A percentile compares a stretch with the other conserved stretches of the same genome.
phyloP scores from a whole-genome alignment of 1,140 invertebrate genomes.

The Acromyrmex charruanus region DNA sequence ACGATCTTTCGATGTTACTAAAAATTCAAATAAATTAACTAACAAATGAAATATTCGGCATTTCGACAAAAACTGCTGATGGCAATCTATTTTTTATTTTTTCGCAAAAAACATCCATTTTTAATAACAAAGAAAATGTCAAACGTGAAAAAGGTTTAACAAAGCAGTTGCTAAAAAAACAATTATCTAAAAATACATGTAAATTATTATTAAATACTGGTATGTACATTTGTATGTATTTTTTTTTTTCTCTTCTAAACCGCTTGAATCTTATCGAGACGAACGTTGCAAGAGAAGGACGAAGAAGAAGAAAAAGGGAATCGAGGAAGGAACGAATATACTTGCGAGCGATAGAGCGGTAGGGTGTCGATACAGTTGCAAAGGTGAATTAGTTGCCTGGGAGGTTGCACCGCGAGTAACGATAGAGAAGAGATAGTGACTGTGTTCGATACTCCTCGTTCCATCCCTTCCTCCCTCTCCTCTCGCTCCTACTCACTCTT shows the following conservation, averaged over 20 bases:
- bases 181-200: background rate
- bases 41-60: background rate
- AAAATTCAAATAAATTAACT: background rate
- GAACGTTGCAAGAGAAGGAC: background rate
- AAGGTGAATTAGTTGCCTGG: conserved; percentile 72
- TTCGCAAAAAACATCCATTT: background rate
- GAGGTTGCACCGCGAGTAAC: conserved; percentile 73
- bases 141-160: background rate
- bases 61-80: background rate
- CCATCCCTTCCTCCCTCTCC: conserved; percentile 21
- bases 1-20: background rate
- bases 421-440: conserved; percentile 67
- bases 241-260: background rate
- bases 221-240: background rate
- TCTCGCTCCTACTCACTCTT: background rate
- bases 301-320: background rate
- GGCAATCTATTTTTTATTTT: background rate
- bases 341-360: conserved; percentile 33
- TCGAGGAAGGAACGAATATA: background rate
- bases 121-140: background rate
- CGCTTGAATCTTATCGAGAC: background rate
- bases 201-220: background rate
- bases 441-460: conserved; percentile 57
- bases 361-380: conserved; percentile 73
- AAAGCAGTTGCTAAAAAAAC: background rate